These are phyloP conservation scores for Brachyhypopomus occidentalis DNA, from an alignment of 2,113 vertebrate species.

Conservation along the genomic window DNA sequence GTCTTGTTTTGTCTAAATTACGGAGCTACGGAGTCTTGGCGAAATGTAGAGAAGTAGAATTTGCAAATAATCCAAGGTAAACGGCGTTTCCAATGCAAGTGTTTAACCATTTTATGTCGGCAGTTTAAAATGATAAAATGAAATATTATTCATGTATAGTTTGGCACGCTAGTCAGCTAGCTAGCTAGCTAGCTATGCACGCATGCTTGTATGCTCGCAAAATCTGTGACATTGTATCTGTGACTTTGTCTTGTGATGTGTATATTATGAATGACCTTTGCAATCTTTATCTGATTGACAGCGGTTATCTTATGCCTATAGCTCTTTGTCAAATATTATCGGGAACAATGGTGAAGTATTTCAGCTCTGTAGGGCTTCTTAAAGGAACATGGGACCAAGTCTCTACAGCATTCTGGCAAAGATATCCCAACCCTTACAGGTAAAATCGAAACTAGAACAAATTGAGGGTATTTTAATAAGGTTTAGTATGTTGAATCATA, in stretches of 20 bases:
- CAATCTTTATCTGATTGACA: not conserved
- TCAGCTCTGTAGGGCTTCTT: conserved; percentile 82
- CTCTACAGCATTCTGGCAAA: conserved; percentile 91
- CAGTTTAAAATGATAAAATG: not conserved
- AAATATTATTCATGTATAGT: not conserved
- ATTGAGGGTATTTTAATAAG: too few relatives aligned
- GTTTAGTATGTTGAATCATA: too few relatives aligned
- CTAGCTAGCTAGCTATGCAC: not conserved
- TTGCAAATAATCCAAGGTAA: conserved; percentile 39
- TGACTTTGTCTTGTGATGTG: too few relatives aligned
- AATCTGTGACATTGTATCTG: too few relatives aligned
- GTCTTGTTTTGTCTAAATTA: conserved; percentile 57
- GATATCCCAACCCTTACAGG: conserved; percentile 97
- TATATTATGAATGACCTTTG: not conserved
- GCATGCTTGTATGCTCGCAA: too few relatives aligned
- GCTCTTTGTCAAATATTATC: conserved; percentile 33
- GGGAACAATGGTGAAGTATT: conserved; percentile 92
- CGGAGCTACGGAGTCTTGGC: not conserved
- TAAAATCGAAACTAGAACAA: conserved; percentile 52
- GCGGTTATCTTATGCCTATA: conserved; percentile 30
- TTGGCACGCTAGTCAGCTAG: not conserved
- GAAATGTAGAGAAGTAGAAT: conserved; percentile 22
- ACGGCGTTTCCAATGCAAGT: conserved; percentile 20
- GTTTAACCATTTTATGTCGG: not conserved
- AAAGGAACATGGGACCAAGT: conserved; percentile 97